Percentiles rank a stretch among this genome's conserved stretches.
phyloP scores from a whole-genome alignment of 2,113 vertebrate genomes.

The Calypte anna region DNA sequence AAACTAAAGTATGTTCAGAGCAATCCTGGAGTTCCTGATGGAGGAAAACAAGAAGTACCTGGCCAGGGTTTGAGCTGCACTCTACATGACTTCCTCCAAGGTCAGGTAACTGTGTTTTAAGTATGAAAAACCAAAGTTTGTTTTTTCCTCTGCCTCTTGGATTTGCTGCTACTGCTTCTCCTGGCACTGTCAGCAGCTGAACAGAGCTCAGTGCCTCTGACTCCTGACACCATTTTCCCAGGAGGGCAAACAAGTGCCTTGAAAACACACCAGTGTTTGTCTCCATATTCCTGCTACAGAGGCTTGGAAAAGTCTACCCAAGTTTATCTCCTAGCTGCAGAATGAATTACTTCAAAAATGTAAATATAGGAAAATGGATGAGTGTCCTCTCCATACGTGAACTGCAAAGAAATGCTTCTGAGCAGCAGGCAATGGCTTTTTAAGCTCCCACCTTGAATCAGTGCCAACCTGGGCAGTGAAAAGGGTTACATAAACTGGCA shows the following conservation, averaged over 20 bases:
- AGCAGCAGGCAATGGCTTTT: neutral
- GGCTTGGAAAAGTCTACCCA: neutral
- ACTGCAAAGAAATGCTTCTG: neutral
- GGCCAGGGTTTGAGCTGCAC: neutral
- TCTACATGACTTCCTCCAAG: neutral
- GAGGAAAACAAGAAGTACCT: neutral
- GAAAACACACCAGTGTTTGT: neutral
- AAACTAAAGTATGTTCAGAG: neutral
- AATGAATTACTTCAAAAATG: neutral
- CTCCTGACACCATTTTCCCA: neutral
- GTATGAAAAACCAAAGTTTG: neutral
- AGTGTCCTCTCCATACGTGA: neutral
- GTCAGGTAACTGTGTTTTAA: neutral
- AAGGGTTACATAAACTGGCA: neutral
- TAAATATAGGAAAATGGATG: neutral
- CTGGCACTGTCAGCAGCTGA: neutral
- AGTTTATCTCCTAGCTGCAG: neutral
- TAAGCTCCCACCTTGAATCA: neutral
- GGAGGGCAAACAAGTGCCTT: neutral
- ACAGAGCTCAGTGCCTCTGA: neutral
- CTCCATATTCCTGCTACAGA: neutral
- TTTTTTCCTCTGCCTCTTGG: neutral
- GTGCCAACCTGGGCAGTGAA: neutral
- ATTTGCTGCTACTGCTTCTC: neutral
- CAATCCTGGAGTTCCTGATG: neutral